phyloP scores from a whole-genome alignment of 2,888 invertebrate species.

The Eilema sororculum region DNA sequence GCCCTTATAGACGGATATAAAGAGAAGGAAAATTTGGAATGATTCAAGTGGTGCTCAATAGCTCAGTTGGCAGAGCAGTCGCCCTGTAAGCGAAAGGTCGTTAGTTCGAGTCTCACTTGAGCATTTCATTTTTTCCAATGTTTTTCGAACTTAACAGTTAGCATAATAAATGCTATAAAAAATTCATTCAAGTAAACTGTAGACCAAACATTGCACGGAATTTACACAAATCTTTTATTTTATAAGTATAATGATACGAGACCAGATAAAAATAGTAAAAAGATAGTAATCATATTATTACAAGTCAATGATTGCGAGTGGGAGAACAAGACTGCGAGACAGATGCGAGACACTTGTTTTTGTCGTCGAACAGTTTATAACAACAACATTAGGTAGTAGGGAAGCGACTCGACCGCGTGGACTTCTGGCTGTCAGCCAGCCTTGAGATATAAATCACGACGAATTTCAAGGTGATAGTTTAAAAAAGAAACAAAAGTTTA shows the following conservation, averaged over 20 bases:
- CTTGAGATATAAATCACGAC: constrained; percentile 48
- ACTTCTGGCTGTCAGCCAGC: constrained; percentile 64
- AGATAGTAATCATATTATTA: constrained; percentile 14
- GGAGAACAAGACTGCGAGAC: constrained; percentile 56
- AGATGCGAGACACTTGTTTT: constrained; percentile 61
- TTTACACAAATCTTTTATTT: too few relatives aligned
- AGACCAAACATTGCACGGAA: background rate
- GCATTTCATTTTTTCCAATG: too few relatives aligned
- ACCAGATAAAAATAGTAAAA: background rate
- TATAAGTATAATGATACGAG: too few relatives aligned
- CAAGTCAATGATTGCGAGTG: constrained; percentile 26
- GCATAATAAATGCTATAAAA: too few relatives aligned
- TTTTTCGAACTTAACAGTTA: too few relatives aligned
- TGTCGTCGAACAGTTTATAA: constrained; percentile 54
- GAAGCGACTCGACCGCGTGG: constrained; percentile 50
- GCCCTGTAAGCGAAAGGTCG: too few relatives aligned
- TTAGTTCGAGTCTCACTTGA: too few relatives aligned
- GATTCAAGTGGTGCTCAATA: too few relatives aligned
- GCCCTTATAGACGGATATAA: too few relatives aligned
- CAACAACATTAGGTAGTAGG: constrained; percentile 58
- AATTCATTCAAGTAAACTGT: too few relatives aligned
- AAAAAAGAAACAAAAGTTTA: constrained; percentile 26
- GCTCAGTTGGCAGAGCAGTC: too few relatives aligned
- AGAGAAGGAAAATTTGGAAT: too few relatives aligned
- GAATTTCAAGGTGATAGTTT: constrained; percentile 44